Evolutionary conservation across 2,113 vertebrate genomes (phyloP).

Genomic region (Chiloscyllium plagiosum): DNA sequence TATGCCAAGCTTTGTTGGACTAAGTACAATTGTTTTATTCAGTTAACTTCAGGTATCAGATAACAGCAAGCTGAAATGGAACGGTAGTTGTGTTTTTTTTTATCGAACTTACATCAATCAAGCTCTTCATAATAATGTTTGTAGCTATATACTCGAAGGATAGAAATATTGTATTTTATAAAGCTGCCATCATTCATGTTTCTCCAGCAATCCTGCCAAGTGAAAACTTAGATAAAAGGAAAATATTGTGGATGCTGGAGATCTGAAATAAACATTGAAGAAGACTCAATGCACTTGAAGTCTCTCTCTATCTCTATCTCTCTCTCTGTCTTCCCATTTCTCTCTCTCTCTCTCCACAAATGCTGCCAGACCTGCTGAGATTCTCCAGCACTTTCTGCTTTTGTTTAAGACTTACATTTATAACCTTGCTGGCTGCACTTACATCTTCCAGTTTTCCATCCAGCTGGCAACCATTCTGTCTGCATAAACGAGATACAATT

Average conservation of each 20-base stretch:
- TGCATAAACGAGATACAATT: not conserved
- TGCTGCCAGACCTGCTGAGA: too few relatives aligned
- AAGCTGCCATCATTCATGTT: not conserved
- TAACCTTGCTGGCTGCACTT: not conserved
- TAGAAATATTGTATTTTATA: not conserved
- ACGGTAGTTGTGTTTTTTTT: not conserved
- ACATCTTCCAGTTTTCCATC: not conserved
- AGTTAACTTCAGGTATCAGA: not conserved
- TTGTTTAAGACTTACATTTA: not conserved
- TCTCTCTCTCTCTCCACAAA: too few relatives aligned
- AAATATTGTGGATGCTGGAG: too few relatives aligned
- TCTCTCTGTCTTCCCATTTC: too few relatives aligned
- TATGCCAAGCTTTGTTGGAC: not conserved
- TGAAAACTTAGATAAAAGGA: not conserved
- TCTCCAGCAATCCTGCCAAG: not conserved
- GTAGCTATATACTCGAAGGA: not conserved
- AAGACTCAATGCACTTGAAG: too few relatives aligned
- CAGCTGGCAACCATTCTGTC: not conserved
- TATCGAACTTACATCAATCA: not conserved
- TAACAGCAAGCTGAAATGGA: not conserved
- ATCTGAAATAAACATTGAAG: too few relatives aligned
- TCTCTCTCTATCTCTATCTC: too few relatives aligned
- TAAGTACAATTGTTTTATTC: not conserved
- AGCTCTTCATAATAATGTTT: not conserved
- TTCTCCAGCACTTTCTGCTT: too few relatives aligned